These are phyloP conservation scores for Acanthurus tractus DNA, from an alignment of 2,797 vertebrate genomes.

Conservation along the genomic window DNA sequence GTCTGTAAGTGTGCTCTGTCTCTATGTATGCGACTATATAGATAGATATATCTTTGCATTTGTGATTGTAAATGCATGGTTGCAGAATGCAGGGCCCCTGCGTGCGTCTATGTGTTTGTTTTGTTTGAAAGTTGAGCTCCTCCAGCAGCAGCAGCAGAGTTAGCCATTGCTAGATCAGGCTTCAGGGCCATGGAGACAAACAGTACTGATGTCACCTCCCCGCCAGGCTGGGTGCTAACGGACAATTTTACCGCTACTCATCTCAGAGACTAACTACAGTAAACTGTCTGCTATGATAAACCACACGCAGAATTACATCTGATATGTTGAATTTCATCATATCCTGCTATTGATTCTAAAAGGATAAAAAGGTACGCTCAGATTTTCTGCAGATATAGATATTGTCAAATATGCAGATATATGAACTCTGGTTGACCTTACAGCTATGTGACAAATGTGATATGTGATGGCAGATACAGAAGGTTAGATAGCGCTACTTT, in stretches of 20 bases:
- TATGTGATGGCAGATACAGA: conserved; percentile 1
- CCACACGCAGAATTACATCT: not conserved
- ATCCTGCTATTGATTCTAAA: not conserved
- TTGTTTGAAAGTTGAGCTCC: conserved; percentile 29
- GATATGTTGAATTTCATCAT: not conserved
- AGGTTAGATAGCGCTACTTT: conserved; percentile 9
- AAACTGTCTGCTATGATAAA: conserved; percentile 14
- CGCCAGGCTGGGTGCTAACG: conserved; percentile 29
- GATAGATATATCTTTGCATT: not conserved
- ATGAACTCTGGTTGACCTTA: conserved; percentile 11
- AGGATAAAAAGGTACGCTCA: not conserved
- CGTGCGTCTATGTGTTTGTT: conserved; percentile 33
- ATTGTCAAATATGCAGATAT: not conserved
- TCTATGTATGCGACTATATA: not conserved
- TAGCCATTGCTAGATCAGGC: conserved; percentile 59
- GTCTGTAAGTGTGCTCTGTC: conserved; percentile 8
- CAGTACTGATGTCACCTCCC: conserved; percentile 57
- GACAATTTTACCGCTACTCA: conserved; percentile 20
- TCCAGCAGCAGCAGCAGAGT: conserved; percentile 39
- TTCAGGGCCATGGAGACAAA: conserved; percentile 50
- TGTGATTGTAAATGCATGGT: not conserved
- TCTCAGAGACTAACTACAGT: conserved; percentile 11
- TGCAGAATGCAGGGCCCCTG: conserved; percentile 7
- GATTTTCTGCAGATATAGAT: not conserved
- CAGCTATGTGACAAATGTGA: conserved; percentile 1